Evolutionary conservation across 2,113 vertebrate species (phyloP).

Genomic region (Ictalurus furcatus): DNA sequence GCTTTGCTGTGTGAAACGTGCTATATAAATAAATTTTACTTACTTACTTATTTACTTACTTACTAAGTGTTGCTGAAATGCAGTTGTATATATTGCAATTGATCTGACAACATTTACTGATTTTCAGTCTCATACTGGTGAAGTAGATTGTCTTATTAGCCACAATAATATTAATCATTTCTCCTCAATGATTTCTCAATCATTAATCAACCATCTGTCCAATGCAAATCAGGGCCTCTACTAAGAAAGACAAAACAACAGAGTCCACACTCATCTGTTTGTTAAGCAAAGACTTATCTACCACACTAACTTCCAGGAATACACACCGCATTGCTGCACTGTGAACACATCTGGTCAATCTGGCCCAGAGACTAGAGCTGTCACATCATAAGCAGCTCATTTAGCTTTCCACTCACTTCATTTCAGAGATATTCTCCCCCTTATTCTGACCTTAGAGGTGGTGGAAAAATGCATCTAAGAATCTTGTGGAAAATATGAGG

Average conservation of each 20-base stretch:
- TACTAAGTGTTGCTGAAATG: neutral
- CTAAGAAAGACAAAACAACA: neutral
- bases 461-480: neutral
- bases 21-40: too few species aligned
- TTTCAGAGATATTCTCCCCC: neutral
- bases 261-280: neutral
- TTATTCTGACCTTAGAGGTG: neutral
- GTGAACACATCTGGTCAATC: constrained; percentile 25
- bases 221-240: neutral
- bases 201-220: neutral
- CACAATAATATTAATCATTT: neutral
- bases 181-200: neutral
- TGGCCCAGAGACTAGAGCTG: constrained; percentile 6
- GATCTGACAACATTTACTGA: neutral
- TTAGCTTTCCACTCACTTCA: constrained; percentile 1
- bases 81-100: neutral
- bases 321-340: neutral
- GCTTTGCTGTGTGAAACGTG: too few species aligned
- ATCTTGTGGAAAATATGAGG: constrained; percentile 25
- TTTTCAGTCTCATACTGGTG: neutral
- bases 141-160: neutral
- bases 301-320: neutral
- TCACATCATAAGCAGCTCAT: constrained; percentile 39
- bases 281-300: neutral
- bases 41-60: too few species aligned